These are phyloP conservation scores for Lasioglossum baleicum DNA, from an alignment of 1,140 invertebrate species.

Conservation along the genomic window DNA sequence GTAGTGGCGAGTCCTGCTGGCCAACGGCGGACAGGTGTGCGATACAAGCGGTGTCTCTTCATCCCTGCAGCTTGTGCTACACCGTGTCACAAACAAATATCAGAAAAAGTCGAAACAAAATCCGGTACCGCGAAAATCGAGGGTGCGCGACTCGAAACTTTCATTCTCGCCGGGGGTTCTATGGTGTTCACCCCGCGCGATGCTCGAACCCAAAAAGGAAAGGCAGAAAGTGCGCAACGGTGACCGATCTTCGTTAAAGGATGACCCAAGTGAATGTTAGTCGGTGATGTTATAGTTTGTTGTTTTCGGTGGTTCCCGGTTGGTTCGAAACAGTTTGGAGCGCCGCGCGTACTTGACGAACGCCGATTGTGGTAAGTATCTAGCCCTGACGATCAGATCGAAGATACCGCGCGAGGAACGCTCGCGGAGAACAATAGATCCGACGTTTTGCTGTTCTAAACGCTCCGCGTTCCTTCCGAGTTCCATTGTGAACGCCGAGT, in stretches of 20 bases:
- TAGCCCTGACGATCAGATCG: background rate
- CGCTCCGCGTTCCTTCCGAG: too few species aligned
- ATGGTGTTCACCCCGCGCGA: too few species aligned
- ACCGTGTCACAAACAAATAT: background rate
- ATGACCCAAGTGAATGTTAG: background rate
- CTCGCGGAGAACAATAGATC: background rate
- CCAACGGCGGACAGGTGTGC: constrained; percentile 27
- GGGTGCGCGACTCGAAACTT: too few species aligned
- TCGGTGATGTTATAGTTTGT: background rate
- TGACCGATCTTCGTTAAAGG: background rate
- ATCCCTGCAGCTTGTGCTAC: too few species aligned
- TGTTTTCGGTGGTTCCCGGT: background rate
- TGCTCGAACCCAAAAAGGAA: too few species aligned
- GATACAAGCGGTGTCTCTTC: background rate
- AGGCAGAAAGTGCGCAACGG: background rate
- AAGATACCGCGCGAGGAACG: background rate
- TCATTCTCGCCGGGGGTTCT: too few species aligned
- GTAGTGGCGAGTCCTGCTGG: constrained; percentile 47
- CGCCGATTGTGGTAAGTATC: constrained; percentile 20
- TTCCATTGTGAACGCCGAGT: too few species aligned
- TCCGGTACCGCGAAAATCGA: too few species aligned
- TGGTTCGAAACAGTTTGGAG: background rate
- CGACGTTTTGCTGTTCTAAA: too few species aligned
- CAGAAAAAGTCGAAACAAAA: background rate
- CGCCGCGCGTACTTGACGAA: background rate